Percentiles rank a stretch among this genome's conserved stretches.
Evolutionary conservation across 2,113 vertebrate genomes (phyloP).

Genomic region (human (Homo sapiens)): DNA sequence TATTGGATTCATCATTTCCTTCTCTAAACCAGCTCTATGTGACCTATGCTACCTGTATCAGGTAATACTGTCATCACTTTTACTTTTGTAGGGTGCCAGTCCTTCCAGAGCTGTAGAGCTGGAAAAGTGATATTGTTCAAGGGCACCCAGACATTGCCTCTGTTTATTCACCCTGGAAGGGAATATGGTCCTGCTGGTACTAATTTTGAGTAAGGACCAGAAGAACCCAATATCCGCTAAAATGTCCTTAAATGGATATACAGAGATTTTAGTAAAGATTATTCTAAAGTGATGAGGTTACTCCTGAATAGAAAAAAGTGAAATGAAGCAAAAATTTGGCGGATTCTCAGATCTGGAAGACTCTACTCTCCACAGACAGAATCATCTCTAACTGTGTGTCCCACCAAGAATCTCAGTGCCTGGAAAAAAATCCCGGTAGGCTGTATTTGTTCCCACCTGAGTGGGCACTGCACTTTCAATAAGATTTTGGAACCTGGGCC

Average conservation of each 20-base stretch:
- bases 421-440: not conserved
- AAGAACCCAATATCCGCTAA: not conserved
- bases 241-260: not conserved
- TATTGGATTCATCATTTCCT: not conserved
- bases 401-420: not conserved
- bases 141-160: not conserved
- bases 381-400: not conserved
- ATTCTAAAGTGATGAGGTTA: not conserved
- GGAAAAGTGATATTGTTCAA: not conserved
- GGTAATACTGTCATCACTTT: not conserved
- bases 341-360: not conserved
- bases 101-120: not conserved
- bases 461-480: not conserved
- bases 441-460: not conserved
- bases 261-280: not conserved
- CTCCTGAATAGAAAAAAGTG: not conserved
- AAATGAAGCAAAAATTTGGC: not conserved
- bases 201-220: not conserved
- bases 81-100: not conserved
- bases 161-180: not conserved
- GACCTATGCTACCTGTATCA: not conserved
- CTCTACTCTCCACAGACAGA: too few species aligned
- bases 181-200: not conserved
- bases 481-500: not conserved
- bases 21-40: not conserved